Conservation (phyloP, 2,797 vertebrate genomes). For the Kryptolebias ocellatus region DNA sequence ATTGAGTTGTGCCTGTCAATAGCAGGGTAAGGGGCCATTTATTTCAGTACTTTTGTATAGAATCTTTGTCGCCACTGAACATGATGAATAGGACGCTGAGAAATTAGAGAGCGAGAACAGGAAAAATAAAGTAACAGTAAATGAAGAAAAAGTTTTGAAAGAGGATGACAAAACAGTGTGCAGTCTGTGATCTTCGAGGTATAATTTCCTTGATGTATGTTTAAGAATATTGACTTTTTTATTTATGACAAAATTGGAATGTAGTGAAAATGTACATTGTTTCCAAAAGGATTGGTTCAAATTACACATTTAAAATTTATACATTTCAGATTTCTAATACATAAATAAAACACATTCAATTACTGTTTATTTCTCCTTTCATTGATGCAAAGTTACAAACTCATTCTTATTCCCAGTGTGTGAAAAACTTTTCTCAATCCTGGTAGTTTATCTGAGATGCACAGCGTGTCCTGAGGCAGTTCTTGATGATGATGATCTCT, state of each 20-base stretch:
- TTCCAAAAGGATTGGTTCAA: neutral
- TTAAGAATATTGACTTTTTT: too few relatives aligned
- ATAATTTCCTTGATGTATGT: too few relatives aligned
- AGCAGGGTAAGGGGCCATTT: constrained; percentile 66
- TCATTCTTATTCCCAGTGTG: neutral
- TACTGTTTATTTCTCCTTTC: neutral
- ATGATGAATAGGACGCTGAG: constrained; percentile 56
- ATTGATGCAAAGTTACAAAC: neutral
- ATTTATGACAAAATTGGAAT: too few relatives aligned
- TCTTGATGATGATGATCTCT: neutral
- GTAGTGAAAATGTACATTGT: too few relatives aligned
- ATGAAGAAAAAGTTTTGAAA: constrained; percentile 9
- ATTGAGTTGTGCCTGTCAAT: constrained; percentile 67
- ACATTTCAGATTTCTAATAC: too few relatives aligned
- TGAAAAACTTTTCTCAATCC: neutral
- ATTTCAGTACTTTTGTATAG: constrained; percentile 46
- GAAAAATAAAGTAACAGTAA: neutral
- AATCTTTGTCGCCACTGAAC: constrained; percentile 50
- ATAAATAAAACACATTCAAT: too few relatives aligned
- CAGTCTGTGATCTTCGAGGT: neutral
- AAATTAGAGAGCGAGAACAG: constrained; percentile 21
- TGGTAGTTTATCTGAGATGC: neutral
- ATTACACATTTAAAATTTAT: too few relatives aligned
- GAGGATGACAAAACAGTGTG: too few relatives aligned
- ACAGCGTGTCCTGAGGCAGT: neutral